phyloP scores from a whole-genome alignment of 2,113 vertebrate genomes.

The Callopanchax toddi region DNA sequence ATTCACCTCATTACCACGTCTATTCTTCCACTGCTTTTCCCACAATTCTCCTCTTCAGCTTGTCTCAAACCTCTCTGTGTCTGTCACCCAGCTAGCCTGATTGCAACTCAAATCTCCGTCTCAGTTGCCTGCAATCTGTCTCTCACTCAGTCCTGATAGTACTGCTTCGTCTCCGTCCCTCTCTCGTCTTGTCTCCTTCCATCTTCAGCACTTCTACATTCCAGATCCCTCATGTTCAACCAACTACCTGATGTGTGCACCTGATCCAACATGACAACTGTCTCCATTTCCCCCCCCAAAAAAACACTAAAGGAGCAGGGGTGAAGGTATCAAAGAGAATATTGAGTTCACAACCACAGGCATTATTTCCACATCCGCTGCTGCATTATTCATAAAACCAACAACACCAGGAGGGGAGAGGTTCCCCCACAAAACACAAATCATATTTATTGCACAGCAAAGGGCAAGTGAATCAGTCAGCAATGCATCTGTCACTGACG shows the following conservation, averaged over 20 bases:
- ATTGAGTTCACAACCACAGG: constrained; percentile 63
- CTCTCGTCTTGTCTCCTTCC: constrained; percentile 17
- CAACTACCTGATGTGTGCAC: constrained; percentile 39
- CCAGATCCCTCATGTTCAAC: constrained; percentile 42
- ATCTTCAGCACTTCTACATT: constrained; percentile 28
- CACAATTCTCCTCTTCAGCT: constrained; percentile 56
- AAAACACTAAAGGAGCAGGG: constrained; percentile 21
- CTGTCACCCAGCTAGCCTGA: constrained; percentile 33
- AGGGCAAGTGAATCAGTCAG: constrained; percentile 31
- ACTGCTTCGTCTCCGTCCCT: constrained; percentile 19
- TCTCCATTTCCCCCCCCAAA: constrained; percentile 34
- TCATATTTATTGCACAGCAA: constrained; percentile 51
- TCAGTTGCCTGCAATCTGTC: constrained; percentile 2
- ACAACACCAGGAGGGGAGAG: constrained; percentile 53
- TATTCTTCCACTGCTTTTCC: constrained; percentile 69
- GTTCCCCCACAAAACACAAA: constrained; percentile 49
- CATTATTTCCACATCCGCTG: constrained; percentile 69
- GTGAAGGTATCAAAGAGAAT: constrained; percentile 77
- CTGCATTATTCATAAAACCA: constrained; percentile 76
- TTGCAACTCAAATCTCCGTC: constrained; percentile 20
- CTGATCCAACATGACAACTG: constrained; percentile 59
- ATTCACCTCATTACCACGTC: constrained; percentile 70
- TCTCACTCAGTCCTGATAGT: constrained; percentile 16
- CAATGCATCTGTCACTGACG: constrained; percentile 43
- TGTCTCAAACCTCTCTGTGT: constrained; percentile 52